Conservation (phyloP, 2,797 vertebrate species). For the Gorsachius magnificus region DNA sequence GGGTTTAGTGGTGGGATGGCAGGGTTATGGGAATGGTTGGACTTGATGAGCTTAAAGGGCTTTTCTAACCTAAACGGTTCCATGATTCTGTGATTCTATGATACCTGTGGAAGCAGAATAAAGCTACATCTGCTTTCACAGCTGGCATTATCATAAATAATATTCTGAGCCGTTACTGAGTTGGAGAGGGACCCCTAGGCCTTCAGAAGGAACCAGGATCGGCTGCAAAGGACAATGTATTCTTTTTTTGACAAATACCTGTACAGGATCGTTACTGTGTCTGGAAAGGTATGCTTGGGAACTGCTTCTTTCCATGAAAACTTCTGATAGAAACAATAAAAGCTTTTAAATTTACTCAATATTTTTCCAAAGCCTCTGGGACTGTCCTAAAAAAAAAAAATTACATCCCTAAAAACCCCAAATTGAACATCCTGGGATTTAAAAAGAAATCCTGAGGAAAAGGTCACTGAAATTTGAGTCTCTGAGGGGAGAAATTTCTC, state of each 20-base stretch:
- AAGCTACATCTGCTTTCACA: not conserved
- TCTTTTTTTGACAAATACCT: not conserved
- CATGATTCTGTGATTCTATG: no score
- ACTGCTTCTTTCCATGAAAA: not conserved
- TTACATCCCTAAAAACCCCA: rapidly evolving
- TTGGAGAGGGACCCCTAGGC: not conserved
- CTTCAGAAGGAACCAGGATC: not conserved
- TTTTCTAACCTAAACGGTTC: no score
- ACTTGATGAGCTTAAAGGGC: no score
- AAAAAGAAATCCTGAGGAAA: not conserved
- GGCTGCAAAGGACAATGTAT: not conserved
- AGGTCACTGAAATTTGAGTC: not conserved
- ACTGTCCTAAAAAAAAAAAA: not conserved
- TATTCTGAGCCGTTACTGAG: not conserved
- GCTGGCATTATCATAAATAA: not conserved
- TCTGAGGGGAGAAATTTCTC: not conserved
- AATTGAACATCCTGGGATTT: not conserved
- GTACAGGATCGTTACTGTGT: not conserved
- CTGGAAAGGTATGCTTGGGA: not conserved
- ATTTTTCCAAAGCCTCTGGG: not conserved
- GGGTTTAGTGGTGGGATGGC: no score
- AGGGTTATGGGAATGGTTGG: no score
- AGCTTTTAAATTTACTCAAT: not conserved
- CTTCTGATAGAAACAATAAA: not conserved
- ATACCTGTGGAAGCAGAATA: not conserved